A percentile compares a stretch with the other conserved stretches of the same genome.
These are phyloP conservation scores for Sinosuthora webbiana DNA, from an alignment of 2,113 vertebrate genomes.

Conservation along the genomic window DNA sequence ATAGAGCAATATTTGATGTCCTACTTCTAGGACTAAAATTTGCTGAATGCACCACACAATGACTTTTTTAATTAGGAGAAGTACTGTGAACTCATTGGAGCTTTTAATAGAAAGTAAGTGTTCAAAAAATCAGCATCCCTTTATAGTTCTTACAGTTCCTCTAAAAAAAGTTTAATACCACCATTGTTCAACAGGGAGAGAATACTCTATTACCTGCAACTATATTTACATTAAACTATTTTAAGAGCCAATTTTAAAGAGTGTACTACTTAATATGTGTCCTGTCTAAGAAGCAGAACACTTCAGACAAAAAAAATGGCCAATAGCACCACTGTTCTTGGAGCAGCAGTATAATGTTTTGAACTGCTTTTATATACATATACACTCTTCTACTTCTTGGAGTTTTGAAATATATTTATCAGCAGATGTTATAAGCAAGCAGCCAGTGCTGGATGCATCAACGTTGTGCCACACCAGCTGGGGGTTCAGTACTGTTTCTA, in stretches of 20 bases:
- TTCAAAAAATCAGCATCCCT: neutral
- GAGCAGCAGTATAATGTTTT: neutral
- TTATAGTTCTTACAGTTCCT: neutral
- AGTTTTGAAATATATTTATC: neutral
- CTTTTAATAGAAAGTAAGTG: neutral
- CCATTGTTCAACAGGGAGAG: neutral
- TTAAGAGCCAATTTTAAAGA: neutral
- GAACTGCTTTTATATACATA: neutral
- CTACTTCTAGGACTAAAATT: neutral
- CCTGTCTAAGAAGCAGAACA: neutral
- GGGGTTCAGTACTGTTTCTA: neutral
- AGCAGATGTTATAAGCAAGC: neutral
- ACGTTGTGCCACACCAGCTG: accelerated
- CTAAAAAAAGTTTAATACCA: neutral
- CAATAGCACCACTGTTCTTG: neutral
- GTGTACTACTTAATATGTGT: neutral
- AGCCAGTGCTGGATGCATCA: neutral
- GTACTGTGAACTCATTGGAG: neutral
- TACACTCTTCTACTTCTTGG: neutral
- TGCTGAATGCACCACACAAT: neutral
- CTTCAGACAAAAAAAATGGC: neutral
- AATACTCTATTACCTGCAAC: neutral
- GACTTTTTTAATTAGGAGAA: neutral
- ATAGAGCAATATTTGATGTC: neutral
- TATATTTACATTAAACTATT: neutral